Evolutionary conservation across 1,140 invertebrate genomes (phyloP).

Genomic region (Apis mellifera): DNA sequence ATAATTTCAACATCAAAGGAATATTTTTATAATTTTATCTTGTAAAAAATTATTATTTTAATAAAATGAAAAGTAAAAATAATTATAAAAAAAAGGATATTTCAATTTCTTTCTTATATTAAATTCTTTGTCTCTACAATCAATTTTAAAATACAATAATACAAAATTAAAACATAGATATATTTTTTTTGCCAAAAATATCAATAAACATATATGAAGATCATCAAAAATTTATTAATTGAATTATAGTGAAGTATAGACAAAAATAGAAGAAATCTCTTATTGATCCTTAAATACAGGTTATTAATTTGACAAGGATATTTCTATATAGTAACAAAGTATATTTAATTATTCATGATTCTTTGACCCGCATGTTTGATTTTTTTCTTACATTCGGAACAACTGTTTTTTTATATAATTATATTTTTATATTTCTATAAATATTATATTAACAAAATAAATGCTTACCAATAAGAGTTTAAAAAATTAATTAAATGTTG

Average conservation of each 20-base stretch:
- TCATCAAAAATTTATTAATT: background rate
- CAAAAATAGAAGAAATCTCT: conserved; percentile 1
- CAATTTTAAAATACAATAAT: background rate
- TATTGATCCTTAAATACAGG: conserved; percentile 34
- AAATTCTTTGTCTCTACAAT: background rate
- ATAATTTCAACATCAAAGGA: background rate
- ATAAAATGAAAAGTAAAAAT: background rate
- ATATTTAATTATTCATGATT: background rate
- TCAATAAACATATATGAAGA: background rate
- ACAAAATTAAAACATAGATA: background rate
- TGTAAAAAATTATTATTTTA: too few species aligned
- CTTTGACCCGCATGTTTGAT: conserved; percentile 11
- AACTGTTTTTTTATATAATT: background rate
- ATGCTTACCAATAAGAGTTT: background rate
- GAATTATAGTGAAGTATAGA: background rate
- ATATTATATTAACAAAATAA: background rate
- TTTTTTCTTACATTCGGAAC: background rate
- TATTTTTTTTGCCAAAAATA: background rate
- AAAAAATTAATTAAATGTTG: background rate
- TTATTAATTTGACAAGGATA: background rate
- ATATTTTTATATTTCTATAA: background rate
- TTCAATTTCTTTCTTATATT: background rate
- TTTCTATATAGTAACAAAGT: conserved; percentile 7
- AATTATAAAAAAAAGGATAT: too few species aligned
- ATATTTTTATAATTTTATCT: conserved; percentile 15